Conservation (phyloP, 1,140 invertebrate genomes). For the Caenorhabditis brenneri region DNA sequence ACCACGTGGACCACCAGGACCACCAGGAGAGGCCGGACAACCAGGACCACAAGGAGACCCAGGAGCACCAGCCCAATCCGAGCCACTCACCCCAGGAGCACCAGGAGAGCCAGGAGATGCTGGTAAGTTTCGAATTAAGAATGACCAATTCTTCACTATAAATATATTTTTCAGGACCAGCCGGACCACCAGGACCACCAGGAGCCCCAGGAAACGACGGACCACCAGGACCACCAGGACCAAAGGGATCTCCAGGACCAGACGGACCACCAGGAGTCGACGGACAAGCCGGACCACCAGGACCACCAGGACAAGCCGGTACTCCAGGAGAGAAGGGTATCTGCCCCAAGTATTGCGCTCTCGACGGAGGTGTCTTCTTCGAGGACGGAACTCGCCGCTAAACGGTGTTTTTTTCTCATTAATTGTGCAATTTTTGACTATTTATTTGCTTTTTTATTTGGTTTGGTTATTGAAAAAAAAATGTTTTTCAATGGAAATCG, state of each 20-base stretch:
- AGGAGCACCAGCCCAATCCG: slow-evolving; percentile 61
- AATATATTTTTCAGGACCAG: slow-evolving; percentile 37
- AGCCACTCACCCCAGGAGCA: slow-evolving; percentile 69
- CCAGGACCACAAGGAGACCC: slow-evolving; percentile 56
- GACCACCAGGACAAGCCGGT: slow-evolving; percentile 65
- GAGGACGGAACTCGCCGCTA: slow-evolving; percentile 64
- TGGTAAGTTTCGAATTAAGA: neutral
- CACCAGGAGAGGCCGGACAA: slow-evolving; percentile 54
- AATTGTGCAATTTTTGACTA: slow-evolving; percentile 2
- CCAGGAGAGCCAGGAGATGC: slow-evolving; percentile 68
- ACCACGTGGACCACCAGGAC: slow-evolving; percentile 57
- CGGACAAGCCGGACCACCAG: slow-evolving; percentile 65
- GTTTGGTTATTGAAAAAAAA: slow-evolving; percentile 24
- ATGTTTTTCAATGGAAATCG: neutral
- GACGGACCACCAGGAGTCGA: slow-evolving; percentile 66
- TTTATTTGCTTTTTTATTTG: neutral
- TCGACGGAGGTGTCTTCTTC: slow-evolving; percentile 68
- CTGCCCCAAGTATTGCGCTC: slow-evolving; percentile 67
- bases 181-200: slow-evolving; percentile 58
- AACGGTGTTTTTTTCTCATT: slow-evolving; percentile 41
- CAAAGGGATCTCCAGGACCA: slow-evolving; percentile 61
- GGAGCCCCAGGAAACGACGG: slow-evolving; percentile 57
- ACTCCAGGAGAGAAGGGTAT: slow-evolving; percentile 52
- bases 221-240: slow-evolving; percentile 53
- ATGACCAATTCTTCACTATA: neutral